These are phyloP conservation scores for Endomychus coccineus DNA, from an alignment of 2,888 invertebrate genomes.

Conservation along the genomic window DNA sequence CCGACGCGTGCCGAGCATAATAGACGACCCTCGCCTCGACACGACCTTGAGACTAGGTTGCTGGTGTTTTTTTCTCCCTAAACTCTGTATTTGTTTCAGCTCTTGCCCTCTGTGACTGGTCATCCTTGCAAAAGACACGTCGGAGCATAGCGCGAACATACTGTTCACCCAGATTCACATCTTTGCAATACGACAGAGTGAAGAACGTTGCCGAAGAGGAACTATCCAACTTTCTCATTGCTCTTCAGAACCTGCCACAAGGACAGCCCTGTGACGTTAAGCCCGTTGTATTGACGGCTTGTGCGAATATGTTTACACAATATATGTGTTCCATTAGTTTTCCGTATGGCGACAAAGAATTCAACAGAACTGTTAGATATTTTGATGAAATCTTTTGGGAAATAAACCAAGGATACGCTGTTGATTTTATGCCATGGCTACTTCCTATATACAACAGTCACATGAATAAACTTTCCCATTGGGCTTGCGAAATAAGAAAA, in stretches of 20 bases:
- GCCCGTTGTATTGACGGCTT: constrained; percentile 61
- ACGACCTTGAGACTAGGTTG: no score
- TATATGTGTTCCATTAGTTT: constrained; percentile 83
- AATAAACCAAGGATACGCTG: constrained; percentile 81
- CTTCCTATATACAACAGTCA: constrained; percentile 64
- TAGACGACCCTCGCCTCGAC: no score
- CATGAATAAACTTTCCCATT: constrained; percentile 58
- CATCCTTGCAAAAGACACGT: constrained; percentile 68
- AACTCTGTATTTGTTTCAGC: constrained; percentile 51
- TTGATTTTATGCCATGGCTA: constrained; percentile 80
- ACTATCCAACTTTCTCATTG: constrained; percentile 52
- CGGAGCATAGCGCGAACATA: constrained; percentile 71
- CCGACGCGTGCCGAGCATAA: no score
- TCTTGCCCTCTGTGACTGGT: constrained; percentile 83
- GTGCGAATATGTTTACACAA: constrained; percentile 77
- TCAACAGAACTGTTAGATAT: constrained; percentile 55
- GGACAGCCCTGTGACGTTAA: constrained; percentile 54
- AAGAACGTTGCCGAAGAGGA: constrained; percentile 65
- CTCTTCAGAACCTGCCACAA: constrained; percentile 46
- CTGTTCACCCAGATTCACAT: constrained; percentile 71
- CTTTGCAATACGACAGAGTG: constrained; percentile 63
- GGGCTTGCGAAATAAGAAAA: constrained; percentile 62
- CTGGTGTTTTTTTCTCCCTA: constrained; percentile 1
- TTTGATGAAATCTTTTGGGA: constrained; percentile 90
- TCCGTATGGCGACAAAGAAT: constrained; percentile 60